phyloP scores from a whole-genome alignment of 2,113 vertebrate genomes.

The Poeciliopsis turrubarensis region DNA sequence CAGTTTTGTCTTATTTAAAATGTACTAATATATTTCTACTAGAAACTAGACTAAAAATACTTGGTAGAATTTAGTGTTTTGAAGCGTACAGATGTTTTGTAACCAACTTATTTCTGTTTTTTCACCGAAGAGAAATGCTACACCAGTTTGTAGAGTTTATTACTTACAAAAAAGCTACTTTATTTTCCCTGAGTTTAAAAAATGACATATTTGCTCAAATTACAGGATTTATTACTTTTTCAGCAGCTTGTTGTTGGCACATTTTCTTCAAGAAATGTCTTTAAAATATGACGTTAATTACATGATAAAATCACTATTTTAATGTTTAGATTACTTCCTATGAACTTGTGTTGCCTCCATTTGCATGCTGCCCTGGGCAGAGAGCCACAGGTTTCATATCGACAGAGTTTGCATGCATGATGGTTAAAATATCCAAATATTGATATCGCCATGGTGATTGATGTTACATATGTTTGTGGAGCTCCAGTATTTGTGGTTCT shows the following conservation, averaged over 20 bases:
- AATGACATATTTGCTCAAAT: background rate
- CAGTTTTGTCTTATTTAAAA: too few relatives aligned
- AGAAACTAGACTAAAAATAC: too few relatives aligned
- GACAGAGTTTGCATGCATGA: too few relatives aligned
- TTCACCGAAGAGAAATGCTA: slow-evolving; percentile 25
- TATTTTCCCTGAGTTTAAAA: slow-evolving; percentile 13
- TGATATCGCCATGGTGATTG: background rate
- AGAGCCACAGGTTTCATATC: background rate
- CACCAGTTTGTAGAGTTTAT: slow-evolving; percentile 55
- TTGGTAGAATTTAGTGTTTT: too few relatives aligned
- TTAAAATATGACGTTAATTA: too few relatives aligned
- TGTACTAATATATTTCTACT: too few relatives aligned
- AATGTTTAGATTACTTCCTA: too few relatives aligned
- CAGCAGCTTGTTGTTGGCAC: too few relatives aligned
- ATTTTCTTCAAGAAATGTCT: too few relatives aligned
- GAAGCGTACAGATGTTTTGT: slow-evolving; percentile 16
- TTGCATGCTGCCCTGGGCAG: background rate
- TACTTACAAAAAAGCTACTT: slow-evolving; percentile 34
- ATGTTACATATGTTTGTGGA: background rate
- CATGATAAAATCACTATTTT: too few relatives aligned
- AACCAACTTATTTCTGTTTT: slow-evolving; percentile 31
- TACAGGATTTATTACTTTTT: background rate
- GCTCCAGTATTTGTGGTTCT: background rate
- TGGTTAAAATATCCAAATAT: background rate
- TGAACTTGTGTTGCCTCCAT: background rate